Conservation (phyloP, 2,888 invertebrate species). For the Limenitis camilla region DNA sequence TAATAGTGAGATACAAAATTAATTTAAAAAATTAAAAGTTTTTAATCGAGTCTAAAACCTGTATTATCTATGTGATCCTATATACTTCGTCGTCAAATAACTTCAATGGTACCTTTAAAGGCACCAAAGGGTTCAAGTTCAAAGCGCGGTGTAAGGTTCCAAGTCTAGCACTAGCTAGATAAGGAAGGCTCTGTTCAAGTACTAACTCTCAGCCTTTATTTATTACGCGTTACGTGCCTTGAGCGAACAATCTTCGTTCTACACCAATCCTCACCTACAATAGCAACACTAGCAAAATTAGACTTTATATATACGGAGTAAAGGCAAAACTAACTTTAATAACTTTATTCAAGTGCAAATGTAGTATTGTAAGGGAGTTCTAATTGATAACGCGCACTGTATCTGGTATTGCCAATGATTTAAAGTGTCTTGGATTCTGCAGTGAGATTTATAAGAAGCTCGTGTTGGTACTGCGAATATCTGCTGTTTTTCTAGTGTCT, state of each 20-base stretch:
- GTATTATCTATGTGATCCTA: too few relatives aligned
- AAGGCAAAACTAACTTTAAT: conserved; percentile 19
- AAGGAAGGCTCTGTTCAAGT: conserved; percentile 53
- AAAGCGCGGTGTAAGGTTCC: conserved; percentile 54
- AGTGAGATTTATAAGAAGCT: conserved; percentile 47
- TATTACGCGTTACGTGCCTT: conserved; percentile 63
- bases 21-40: too few relatives aligned
- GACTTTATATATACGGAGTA: conserved; percentile 25
- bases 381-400: conserved; percentile 64
- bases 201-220: conserved; percentile 64
- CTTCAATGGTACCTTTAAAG: background rate
- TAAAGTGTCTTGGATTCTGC: conserved; percentile 53
- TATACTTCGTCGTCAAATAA: too few relatives aligned
- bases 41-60: too few relatives aligned
- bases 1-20: too few relatives aligned
- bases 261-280: conserved; percentile 27
- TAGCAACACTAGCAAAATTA: conserved; percentile 27
- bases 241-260: conserved; percentile 49
- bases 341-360: conserved; percentile 14
- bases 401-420: conserved; percentile 63
- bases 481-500: conserved; percentile 12
- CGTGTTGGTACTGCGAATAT: conserved; percentile 26
- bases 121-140: conserved; percentile 26
- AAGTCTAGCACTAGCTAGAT: conserved; percentile 49
- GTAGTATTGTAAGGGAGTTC: conserved; percentile 40